Conservation (phyloP, 2,888 invertebrate genomes). For the Drosophila greeni region DNA sequence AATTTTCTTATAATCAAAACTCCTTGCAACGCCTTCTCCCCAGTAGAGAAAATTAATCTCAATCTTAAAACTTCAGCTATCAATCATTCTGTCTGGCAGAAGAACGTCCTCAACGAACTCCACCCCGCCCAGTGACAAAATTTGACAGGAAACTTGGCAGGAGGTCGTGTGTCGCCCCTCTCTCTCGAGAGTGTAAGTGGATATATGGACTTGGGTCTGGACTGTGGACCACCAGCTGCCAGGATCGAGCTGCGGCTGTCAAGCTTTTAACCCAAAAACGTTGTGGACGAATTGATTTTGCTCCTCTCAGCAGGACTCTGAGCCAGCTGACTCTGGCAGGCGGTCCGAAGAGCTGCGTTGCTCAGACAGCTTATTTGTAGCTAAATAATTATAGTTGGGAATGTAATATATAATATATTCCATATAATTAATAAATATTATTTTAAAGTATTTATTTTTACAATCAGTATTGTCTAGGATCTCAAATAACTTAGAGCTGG, state of each 20-base stretch:
- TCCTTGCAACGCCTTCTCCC: not conserved
- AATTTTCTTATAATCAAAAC: not conserved
- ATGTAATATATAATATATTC: not conserved
- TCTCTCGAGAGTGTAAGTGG: slow-evolving; percentile 29
- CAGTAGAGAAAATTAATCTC: slow-evolving; percentile 5
- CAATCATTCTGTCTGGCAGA: slow-evolving; percentile 21
- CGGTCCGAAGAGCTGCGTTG: slow-evolving; percentile 16
- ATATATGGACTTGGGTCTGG: slow-evolving; percentile 13
- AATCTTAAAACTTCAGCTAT: slow-evolving; percentile 7
- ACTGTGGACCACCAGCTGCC: slow-evolving; percentile 37
- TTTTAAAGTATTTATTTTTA: not conserved
- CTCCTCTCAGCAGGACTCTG: slow-evolving; percentile 48
- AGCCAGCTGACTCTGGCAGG: slow-evolving; percentile 37
- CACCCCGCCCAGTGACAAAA: slow-evolving; percentile 35
- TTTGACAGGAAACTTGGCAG: slow-evolving; percentile 39
- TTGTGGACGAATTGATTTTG: slow-evolving; percentile 41
- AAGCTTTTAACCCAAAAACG: slow-evolving; percentile 62
- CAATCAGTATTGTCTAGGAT: not conserved
- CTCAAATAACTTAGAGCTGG: not conserved
- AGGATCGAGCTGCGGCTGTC: slow-evolving; percentile 55
- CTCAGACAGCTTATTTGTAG: not conserved
- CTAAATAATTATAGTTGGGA: not conserved
- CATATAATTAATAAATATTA: not conserved
- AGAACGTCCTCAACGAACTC: slow-evolving; percentile 7
- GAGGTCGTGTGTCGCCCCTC: slow-evolving; percentile 32